Evolutionary conservation across 2,888 invertebrate species (phyloP).

Genomic region (Carabus problematicus): DNA sequence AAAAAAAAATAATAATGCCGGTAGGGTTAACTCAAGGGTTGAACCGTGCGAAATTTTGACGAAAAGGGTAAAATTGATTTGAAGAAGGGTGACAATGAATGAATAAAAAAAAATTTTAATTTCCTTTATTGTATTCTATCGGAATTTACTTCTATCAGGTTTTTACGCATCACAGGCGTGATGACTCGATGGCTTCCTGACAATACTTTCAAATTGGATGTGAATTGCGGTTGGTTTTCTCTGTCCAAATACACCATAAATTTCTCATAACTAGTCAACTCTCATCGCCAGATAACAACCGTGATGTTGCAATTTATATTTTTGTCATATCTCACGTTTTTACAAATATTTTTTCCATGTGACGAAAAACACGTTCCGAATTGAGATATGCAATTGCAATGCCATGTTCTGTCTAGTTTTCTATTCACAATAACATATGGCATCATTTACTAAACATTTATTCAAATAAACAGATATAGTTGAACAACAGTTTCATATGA

Average conservation of each 20-base stretch:
- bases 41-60: conserved; percentile 36
- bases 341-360: no score
- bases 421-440: no score
- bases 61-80: conserved; percentile 18
- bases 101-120: conserved; percentile 33
- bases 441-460: no score
- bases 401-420: no score
- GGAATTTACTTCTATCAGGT: neutral
- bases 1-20: conserved; percentile 5
- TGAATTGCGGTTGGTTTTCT: conserved; percentile 20
- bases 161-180: conserved; percentile 29
- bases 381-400: no score
- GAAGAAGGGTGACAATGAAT: conserved; percentile 24
- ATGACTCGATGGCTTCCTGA: conserved; percentile 37
- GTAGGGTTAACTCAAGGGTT: conserved; percentile 26
- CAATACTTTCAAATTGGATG: conserved; percentile 32
- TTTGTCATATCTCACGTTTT: no score
- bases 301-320: no score
- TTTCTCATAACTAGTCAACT: conserved; percentile 27
- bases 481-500: no score
- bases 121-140: conserved; percentile 12
- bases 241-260: conserved; percentile 32
- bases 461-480: no score
- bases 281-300: no score
- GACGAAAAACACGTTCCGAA: no score